Evolutionary conservation across 2,888 invertebrate species (phyloP), one percentile per base, ranked within the genome.

Genomic region (Aphodius sticticus): DNA sequence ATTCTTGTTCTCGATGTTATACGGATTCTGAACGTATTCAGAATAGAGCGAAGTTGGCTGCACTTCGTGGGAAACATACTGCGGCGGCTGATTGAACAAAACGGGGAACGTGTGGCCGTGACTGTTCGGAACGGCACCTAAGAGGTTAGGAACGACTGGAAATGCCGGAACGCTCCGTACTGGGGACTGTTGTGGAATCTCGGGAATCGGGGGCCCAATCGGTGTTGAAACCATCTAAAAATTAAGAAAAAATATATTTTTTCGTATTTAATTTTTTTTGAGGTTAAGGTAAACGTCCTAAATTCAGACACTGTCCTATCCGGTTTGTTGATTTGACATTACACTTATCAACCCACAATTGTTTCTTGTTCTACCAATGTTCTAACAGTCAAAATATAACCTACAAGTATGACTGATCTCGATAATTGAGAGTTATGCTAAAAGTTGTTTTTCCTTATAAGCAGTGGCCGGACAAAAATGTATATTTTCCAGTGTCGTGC

Each of bases 141-240:
- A 81, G 79, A 81, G 81, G 81, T 53, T 84, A 79, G 16, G 81
- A 77, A 9, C 76, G 7, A 16, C 77, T 38, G 38, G 15, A 69
- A 15, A 70, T 70, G 79, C 79, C 1, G 82, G 81, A 69, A 80
- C 38, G 69, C 72, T 26, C 72, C 77, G 7, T 38, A 80, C 70
- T 72, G 76, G 71, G 1, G 90, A 87, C 69, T 90, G 88, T 85
- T 80, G 81, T 82, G 81, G 78, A 81, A 82, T 82, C 74, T 84
- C 79, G 4, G 82, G 78, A 70, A 84, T 84, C 9, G 87, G 85
- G 69, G 87, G 84, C 16, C 92, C 92, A 77, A 93, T 93, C 0
- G 93, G 92, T 26, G 93, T 93, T 14, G 93, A 93, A 80, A 93
- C 92, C 92, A 93, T 92, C 93, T 93, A 90, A 0, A 90, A 80